A percentile compares a stretch with the other conserved stretches of the same genome.
Evolutionary conservation across 1,140 invertebrate species (phyloP).

Genomic region (Caenorhabditis briggsae): DNA sequence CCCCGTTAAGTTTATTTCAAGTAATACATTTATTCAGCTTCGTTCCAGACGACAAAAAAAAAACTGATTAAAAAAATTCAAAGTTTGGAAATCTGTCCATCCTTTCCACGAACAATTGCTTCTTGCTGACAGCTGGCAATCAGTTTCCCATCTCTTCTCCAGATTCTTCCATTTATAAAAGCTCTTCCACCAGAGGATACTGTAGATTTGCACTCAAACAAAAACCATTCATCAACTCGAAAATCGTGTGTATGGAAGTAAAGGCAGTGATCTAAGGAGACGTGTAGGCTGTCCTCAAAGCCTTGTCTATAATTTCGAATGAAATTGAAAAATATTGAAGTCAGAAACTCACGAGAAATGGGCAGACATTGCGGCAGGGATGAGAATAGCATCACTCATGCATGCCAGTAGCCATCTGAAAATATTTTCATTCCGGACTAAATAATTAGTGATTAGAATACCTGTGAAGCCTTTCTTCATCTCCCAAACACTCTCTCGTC

Average conservation of each 20-base stretch:
- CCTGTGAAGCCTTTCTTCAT: constrained; percentile 52
- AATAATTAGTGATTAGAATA: not conserved
- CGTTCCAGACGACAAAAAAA: too few relatives aligned
- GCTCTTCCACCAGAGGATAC: not conserved
- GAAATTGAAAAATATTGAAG: not conserved
- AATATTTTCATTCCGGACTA: not conserved
- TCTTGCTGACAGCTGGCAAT: constrained; percentile 62
- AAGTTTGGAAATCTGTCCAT: not conserved
- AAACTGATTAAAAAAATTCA: not conserved
- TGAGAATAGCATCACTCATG: constrained; percentile 59
- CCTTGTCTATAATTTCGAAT: not conserved
- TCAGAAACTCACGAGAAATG: constrained; percentile 57
- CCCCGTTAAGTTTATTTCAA: too few relatives aligned
- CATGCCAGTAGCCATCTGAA: constrained; percentile 58
- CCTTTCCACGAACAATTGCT: constrained; percentile 58
- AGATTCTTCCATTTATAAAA: not conserved
- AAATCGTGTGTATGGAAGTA: constrained; percentile 62
- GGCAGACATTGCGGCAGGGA: constrained; percentile 52
- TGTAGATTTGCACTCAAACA: constrained; percentile 60
- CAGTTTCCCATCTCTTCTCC: constrained; percentile 57
- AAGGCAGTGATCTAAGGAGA: constrained; percentile 63
- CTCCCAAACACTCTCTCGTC: not conserved
- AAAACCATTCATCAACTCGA: constrained; percentile 63
- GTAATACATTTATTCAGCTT: too few relatives aligned
- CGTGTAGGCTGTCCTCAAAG: constrained; percentile 29